A percentile compares a stretch with the other conserved stretches of the same genome.
phyloP scores from a whole-genome alignment of 2,797 vertebrate genomes.

The Urosaurus nigricauda region DNA sequence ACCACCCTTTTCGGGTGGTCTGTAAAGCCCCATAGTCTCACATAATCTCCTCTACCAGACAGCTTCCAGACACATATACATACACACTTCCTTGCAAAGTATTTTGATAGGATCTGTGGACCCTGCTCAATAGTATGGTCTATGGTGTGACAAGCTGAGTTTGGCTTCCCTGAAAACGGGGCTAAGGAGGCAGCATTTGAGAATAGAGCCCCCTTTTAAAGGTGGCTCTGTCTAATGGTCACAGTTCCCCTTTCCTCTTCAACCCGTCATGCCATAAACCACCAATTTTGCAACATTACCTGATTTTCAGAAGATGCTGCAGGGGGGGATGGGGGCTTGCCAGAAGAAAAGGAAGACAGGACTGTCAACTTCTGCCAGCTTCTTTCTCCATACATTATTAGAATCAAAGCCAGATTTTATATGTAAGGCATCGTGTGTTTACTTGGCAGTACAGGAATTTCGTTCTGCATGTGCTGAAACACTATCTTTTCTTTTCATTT shows the following conservation, averaged over 20 bases:
- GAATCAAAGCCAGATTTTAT: background rate
- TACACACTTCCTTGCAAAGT: too few relatives aligned
- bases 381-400: background rate
- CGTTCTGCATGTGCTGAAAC: background rate
- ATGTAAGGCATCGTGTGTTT: background rate
- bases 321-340: background rate
- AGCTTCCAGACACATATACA: too few relatives aligned
- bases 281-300: background rate
- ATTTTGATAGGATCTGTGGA: too few relatives aligned
- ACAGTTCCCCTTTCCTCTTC: background rate
- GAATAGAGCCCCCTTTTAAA: background rate
- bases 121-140: too few relatives aligned
- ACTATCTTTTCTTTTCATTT: too few relatives aligned
- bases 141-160: too few relatives aligned
- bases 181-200: too few relatives aligned
- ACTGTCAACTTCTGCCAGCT: background rate
- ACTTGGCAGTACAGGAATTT: background rate
- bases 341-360: background rate
- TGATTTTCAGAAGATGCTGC: background rate
- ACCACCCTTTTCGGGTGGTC: too few relatives aligned
- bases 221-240: background rate
- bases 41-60: too few relatives aligned
- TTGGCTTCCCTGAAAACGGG: too few relatives aligned
- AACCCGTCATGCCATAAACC: background rate
- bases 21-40: too few relatives aligned